Percentiles rank a stretch among this genome's conserved stretches.
These are phyloP conservation scores for Dryococelus australis DNA, from an alignment of 2,888 invertebrate species.

Conservation along the genomic window DNA sequence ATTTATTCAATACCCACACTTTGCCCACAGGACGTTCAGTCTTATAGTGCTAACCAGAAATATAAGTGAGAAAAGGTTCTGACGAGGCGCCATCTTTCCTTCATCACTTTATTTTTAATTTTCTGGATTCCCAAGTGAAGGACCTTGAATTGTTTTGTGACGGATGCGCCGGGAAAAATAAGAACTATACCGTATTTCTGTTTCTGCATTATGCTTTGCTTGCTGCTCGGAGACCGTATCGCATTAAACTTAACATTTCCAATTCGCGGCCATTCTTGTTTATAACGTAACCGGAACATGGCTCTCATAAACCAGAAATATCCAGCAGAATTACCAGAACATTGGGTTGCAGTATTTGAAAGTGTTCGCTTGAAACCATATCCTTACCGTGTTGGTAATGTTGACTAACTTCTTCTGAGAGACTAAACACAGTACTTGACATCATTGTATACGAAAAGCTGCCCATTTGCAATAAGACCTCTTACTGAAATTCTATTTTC, in stretches of 20 bases:
- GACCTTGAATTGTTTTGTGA: background rate
- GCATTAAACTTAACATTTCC: constrained; percentile 16
- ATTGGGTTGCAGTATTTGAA: background rate
- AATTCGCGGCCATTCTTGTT: background rate
- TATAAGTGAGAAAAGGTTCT: background rate
- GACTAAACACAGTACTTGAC: background rate
- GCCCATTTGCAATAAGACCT: background rate
- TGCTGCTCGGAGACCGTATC: background rate
- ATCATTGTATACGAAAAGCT: background rate
- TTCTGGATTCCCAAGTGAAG: background rate
- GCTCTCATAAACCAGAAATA: background rate
- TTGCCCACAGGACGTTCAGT: background rate
- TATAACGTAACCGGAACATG: background rate
- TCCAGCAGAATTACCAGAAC: background rate
- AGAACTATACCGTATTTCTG: background rate
- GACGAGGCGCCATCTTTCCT: background rate
- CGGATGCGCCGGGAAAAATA: background rate
- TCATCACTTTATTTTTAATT: background rate
- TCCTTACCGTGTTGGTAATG: no score
- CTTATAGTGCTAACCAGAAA: background rate
- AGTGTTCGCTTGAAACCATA: no score
- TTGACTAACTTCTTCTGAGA: background rate
- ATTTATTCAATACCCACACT: no score
- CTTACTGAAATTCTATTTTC: background rate
- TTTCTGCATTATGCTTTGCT: background rate